Conservation (phyloP, 2,888 invertebrate species). For the Idaea biselata region DNA sequence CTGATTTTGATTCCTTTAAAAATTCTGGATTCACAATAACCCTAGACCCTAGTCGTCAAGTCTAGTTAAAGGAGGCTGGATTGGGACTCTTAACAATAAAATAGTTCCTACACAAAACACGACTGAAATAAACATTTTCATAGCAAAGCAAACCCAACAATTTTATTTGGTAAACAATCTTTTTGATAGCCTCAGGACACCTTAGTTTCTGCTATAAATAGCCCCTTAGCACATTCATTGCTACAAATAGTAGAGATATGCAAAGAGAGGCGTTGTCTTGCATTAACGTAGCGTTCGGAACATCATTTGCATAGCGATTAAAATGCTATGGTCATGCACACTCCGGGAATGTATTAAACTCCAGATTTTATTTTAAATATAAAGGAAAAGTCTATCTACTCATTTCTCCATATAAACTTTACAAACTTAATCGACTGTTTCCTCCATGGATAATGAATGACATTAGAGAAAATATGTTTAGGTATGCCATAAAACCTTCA, state of each 20-base stretch:
- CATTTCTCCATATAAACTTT: too few relatives aligned
- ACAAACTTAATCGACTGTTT: too few relatives aligned
- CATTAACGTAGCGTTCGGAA: slow-evolving; percentile 6
- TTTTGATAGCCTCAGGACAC: not conserved
- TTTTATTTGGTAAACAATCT: not conserved
- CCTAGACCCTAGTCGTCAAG: too few relatives aligned
- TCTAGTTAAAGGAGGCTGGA: too few relatives aligned
- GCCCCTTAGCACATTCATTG: not conserved
- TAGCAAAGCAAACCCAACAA: not conserved
- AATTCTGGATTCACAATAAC: too few relatives aligned
- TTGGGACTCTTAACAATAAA: too few relatives aligned
- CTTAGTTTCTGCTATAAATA: not conserved
- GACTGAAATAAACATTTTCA: not conserved
- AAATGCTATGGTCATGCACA: slow-evolving; percentile 8
- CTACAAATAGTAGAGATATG: not conserved
- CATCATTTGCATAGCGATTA: slow-evolving; percentile 1
- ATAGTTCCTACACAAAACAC: not conserved
- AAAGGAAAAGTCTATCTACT: too few relatives aligned
- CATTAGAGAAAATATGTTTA: too few relatives aligned
- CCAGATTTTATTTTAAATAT: too few relatives aligned
- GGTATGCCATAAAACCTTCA: too few relatives aligned
- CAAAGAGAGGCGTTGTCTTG: slow-evolving; percentile 1
- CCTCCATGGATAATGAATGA: too few relatives aligned
- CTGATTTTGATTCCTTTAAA: too few relatives aligned
- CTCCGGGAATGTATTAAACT: not conserved